Evolutionary conservation across 2,113 vertebrate species (phyloP), one percentile per base, ranked within the genome.

Genomic region (Chaenogobius annularis): DNA sequence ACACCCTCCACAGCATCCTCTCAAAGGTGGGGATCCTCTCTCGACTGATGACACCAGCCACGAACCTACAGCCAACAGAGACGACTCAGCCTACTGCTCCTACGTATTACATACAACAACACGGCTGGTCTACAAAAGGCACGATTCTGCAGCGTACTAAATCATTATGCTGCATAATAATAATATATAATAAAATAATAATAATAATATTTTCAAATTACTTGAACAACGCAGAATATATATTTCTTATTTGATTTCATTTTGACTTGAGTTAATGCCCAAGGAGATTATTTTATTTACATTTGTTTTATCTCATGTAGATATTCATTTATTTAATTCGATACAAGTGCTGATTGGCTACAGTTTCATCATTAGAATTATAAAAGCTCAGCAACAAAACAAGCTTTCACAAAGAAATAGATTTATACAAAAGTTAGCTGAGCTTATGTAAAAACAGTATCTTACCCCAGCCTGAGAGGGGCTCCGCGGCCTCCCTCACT

Each of bases 1-100:
- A 99, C 88, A 99, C 98, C 4, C 98, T 93, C 98, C 98, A 99
- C 83, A 99, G 89, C 98, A 99, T 98, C 80, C 98, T 94, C 90
- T 99, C 98, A 73, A 99, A 99, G 1, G 94, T 97, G 22, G 97
- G 97, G 81, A 99, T 96, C 63, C 96, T 93, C 90, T 99, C 98
- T 0, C 98, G 94, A 85, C 93, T 96, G 89, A 99, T 99, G 68
- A 99, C 97, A 0, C 98, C 98, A 0, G 97, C 98, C 86, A 99
- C 96, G 83, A 99, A 99, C 67, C 98, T 99, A 87, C 4, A 37
- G 31, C 61, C 31, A 63, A 63, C 10, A 70, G 7, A 55, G 12
- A 43, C 48, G 66, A 14, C 11, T 13, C 22, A 26, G 22, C 7
- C 8, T 37, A 19, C 26, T 37, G 12, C 6, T 15, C 26, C 31